Evolutionary conservation across 2,113 vertebrate genomes (phyloP), one percentile per base, ranked within the genome.

Genomic region (Carlito syrichta): DNA sequence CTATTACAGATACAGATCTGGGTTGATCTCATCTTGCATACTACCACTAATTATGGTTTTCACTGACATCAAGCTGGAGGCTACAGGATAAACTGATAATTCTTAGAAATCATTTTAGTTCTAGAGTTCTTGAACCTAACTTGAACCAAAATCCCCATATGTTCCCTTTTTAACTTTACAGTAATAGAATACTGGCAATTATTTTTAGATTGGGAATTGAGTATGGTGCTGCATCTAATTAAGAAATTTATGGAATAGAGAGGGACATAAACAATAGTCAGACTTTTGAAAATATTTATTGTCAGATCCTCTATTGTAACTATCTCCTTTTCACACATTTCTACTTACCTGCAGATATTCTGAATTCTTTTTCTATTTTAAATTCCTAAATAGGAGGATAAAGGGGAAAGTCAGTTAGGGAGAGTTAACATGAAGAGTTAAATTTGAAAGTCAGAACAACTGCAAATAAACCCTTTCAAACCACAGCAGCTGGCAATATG

Each of bases 311-410:
- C 16, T 50, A 38, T 17, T 71, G 8, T 22, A 77, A 45, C 35
- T 12, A 2, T 38, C 56, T 85, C 58, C 50, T 10, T 91, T 50
- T 25, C 63, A 83, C 54, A 45, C 13, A 48, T 2, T n/a, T 68
- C 48, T 32, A 81, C 11, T 96, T 11, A 54, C 66, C 22, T 68
- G n/a, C 8, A 76, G 76, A 22, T 48, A 79, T 13, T 25, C 71
- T 95, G 63, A 25, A 23, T 60, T 66, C 45, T 68, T 48, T 91
- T 94, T 96, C 66, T 89, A 81, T n/a, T 94, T 95, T 68, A 83
- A 85, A 71, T 13, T 79, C 27, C 68, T 58, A 94, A 63, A 43
- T 32, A 58, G 35, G 9, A 89, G 30, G n/a, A 38, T 45, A 58
- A 40, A 60, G 16, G 35, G n/a, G 38, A 48, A 91, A 84, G 38